phyloP scores from a whole-genome alignment of 2,113 vertebrate species.

The Syngnathoides biaculeatus region DNA sequence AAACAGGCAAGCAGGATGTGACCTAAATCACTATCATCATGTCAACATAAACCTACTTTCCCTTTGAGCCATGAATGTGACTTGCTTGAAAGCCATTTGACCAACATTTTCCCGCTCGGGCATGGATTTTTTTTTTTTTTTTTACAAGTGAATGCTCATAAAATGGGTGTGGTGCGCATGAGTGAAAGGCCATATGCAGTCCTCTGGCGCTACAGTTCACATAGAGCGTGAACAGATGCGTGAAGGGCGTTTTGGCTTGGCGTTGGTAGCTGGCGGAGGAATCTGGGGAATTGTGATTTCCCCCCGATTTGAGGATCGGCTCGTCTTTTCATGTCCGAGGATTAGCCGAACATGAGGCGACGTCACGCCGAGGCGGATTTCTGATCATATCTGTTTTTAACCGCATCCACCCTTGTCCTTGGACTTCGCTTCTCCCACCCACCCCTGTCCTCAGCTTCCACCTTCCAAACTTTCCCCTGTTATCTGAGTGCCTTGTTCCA shows the following conservation, averaged over 20 bases:
- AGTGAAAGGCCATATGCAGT: conserved; percentile 15
- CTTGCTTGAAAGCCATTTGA: background rate
- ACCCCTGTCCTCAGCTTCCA: conserved; percentile 23
- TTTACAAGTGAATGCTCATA: conserved; percentile 21
- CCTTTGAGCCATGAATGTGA: background rate
- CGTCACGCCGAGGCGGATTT: conserved; percentile 51
- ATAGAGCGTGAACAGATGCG: conserved; percentile 23
- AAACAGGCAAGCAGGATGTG: conserved; percentile 11
- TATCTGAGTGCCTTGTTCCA: background rate
- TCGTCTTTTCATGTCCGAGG: conserved; percentile 54
- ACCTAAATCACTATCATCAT: conserved; percentile 18
- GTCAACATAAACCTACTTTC: conserved; percentile 7
- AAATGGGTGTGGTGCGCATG: conserved; percentile 25
- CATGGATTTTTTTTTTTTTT: no score
- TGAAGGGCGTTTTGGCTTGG: conserved; percentile 43
- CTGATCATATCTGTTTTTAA: conserved; percentile 54
- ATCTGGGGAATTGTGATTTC: conserved; percentile 49
- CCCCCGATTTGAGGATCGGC: conserved; percentile 43
- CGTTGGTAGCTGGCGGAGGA: conserved; percentile 24
- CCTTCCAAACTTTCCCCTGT: conserved; percentile 7
- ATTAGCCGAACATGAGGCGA: conserved; percentile 63
- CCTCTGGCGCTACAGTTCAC: conserved; percentile 22
- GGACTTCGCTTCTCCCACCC: conserved; percentile 12
- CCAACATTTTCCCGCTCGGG: background rate
- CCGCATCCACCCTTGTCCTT: conserved; percentile 43